Base-by-base conservation (phyloP, 2,888 invertebrate genomes). In the Cephalotes varians region DNA sequence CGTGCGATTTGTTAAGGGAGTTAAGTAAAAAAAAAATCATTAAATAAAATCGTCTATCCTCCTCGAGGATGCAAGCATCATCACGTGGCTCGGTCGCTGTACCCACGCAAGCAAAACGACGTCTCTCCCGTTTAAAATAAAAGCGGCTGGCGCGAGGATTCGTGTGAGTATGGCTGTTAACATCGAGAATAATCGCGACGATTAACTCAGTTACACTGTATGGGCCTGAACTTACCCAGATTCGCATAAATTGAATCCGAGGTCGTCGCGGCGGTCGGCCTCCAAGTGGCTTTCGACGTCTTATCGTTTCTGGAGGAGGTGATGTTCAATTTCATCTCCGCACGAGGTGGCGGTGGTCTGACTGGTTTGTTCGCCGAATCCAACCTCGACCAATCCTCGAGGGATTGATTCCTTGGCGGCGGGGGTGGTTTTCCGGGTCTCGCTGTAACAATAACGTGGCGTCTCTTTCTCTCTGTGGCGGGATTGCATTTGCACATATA, bases 351-450 rank as follows among this genome's bases (percentile, higher is more conserved):
- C 31, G 97, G 97, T 34, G 97, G 97, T 90, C 97, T 95, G 28
- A 96, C 96, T 62, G 97, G 97, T 91, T 97, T 97, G 83, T 88
- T 90, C 47, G 93, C 84, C 40, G 92, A 65, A 95, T 95, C 86
- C 95, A 95, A 89, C 94, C 96, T 80, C 94, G 95, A 92, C 92
- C 95, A 92, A 92, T 96, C 93, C 91, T 95, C 94, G 84, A 95
- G 92, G 91, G 97, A 93, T 92, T 95, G 93, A 84, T 95, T 95
- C 86, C 96, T 95, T 37, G 98, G 96, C 0, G 98, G 98, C 9
- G 98, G 98, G 0, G 98, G 98, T 15, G 97, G 97, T 91, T 96
- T 96, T 74, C 95, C 96, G 7, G 96, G 96, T 47, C 96, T 95
- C 56, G 93, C 95, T 94, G 92, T 71, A 87, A 93, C 18, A 67